Percentiles rank a stretch among this genome's conserved stretches.
These are phyloP conservation scores for Enteromius thamalakanensis DNA, from an alignment of 2,797 vertebrate genomes.

Conservation along the genomic window DNA sequence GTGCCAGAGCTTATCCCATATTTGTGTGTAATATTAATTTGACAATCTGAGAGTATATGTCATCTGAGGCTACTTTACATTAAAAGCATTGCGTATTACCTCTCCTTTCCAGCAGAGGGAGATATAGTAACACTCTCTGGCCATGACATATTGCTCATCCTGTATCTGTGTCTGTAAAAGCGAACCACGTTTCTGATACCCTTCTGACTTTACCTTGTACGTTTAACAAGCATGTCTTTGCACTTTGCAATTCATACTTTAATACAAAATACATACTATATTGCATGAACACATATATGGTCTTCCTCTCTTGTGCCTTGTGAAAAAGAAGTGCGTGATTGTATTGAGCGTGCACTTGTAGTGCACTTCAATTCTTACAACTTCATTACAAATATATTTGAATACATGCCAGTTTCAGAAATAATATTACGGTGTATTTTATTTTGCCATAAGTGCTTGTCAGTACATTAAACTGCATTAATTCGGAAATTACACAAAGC, in stretches of 20 bases:
- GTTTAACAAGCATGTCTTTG: conserved; percentile 1
- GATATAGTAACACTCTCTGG: conserved; percentile 18
- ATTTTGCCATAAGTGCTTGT: background rate
- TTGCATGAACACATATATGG: conserved; percentile 6
- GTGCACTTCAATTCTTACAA: background rate
- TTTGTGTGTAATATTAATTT: background rate
- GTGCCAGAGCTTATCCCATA: background rate
- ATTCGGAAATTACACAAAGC: background rate
- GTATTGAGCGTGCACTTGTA: background rate
- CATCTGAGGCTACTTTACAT: background rate
- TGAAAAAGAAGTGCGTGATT: background rate
- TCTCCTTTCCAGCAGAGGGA: conserved; percentile 50
- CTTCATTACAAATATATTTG: background rate
- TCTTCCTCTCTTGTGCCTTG: background rate
- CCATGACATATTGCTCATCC: background rate
- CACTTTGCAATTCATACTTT: background rate
- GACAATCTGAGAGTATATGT: background rate
- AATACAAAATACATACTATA: background rate
- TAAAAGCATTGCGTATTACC: background rate
- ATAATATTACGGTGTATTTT: background rate
- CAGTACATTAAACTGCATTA: background rate
- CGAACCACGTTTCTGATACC: background rate
- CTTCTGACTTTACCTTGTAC: background rate
- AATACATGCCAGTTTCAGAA: background rate
- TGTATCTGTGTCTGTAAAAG: background rate